Percentiles rank a stretch among this genome's conserved stretches.
Conservation (phyloP, 2,797 vertebrate genomes). For the Sebastes baramenuke region DNA sequence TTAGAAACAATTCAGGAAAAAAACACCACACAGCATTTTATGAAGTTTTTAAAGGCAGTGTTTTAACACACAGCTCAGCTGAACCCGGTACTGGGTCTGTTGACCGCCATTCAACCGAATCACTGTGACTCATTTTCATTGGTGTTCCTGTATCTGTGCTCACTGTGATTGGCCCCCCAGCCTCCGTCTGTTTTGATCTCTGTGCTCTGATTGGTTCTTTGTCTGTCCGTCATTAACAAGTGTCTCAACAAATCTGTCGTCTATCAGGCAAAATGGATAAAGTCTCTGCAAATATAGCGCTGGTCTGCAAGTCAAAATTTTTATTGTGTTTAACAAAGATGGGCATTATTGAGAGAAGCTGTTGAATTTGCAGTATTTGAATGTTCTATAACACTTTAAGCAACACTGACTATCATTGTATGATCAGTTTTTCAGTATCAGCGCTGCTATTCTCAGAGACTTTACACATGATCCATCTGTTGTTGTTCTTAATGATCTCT, state of each 20-base stretch:
- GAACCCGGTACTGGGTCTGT: neutral
- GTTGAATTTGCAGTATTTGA: neutral
- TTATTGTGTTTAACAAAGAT: neutral
- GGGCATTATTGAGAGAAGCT: neutral
- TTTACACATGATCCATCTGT: slow-evolving; percentile 3
- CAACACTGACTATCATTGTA: neutral
- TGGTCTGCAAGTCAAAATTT: neutral
- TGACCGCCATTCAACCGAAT: neutral
- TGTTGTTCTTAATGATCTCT: neutral
- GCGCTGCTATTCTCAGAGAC: slow-evolving; percentile 24
- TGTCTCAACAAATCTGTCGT: neutral
- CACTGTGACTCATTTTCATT: neutral
- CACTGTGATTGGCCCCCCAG: slow-evolving; percentile 6
- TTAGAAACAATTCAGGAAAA: too few relatives aligned
- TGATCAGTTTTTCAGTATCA: neutral
- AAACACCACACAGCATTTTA: too few relatives aligned
- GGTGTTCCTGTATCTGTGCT: slow-evolving; percentile 8
- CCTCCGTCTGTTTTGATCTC: neutral
- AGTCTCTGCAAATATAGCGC: slow-evolving; percentile 28
- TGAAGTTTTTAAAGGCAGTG: too few relatives aligned
- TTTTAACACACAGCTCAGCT: too few relatives aligned
- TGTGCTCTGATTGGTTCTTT: slow-evolving; percentile 11
- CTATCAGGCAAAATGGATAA: slow-evolving; percentile 4
- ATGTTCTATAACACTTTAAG: neutral
- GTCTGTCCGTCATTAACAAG: slow-evolving; percentile 40